Evolutionary conservation across 1,140 invertebrate genomes (phyloP).

Genomic region (Ectropis grisescens): DNA sequence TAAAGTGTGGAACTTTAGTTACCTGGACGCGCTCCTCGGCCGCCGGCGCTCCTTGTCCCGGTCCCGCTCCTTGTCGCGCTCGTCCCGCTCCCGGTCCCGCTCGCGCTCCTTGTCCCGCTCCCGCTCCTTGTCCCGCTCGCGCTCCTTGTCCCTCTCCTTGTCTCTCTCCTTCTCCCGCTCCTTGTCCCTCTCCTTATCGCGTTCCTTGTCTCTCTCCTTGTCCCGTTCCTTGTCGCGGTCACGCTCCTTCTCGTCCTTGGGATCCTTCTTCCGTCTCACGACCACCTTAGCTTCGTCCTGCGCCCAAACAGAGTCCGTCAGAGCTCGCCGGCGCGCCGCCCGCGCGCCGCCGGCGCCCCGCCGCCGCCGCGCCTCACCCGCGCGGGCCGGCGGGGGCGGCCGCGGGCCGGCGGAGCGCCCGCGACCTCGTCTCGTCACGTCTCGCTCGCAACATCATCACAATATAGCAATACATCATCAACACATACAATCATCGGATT

Average conservation of each 20-base stretch:
- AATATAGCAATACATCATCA: no score
- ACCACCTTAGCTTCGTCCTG: slow-evolving; percentile 58
- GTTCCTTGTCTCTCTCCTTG: slow-evolving; percentile 6
- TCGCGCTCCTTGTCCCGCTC: slow-evolving; percentile 62
- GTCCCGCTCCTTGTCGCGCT: slow-evolving; percentile 33
- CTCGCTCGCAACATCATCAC: background rate
- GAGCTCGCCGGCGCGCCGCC: slow-evolving; percentile 1
- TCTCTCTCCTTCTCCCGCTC: slow-evolving; percentile 13
- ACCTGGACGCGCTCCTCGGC: no score
- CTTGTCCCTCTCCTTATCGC: no score
- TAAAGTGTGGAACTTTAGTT: no score
- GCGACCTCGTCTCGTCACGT: slow-evolving; percentile 2
- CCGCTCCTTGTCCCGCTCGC: slow-evolving; percentile 17
- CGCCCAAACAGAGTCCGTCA: slow-evolving; percentile 11
- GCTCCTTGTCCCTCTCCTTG: slow-evolving; percentile 11
- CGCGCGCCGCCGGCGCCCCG: slow-evolving; percentile 2
- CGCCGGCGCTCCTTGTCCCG: slow-evolving; percentile 33
- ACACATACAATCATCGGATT: no score
- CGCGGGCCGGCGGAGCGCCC: background rate
- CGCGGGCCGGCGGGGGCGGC: background rate
- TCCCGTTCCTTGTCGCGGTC: slow-evolving; percentile 17
- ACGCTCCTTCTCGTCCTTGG: slow-evolving; percentile 21
- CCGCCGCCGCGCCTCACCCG: background rate
- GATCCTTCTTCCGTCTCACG: slow-evolving; percentile 39
- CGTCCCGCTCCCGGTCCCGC: slow-evolving; percentile 20